Percentiles rank a stretch among this genome's conserved stretches.
These are phyloP conservation scores for Diadumene lineata DNA, from an alignment of 92 coral and sea anemone species.

Conservation along the genomic window DNA sequence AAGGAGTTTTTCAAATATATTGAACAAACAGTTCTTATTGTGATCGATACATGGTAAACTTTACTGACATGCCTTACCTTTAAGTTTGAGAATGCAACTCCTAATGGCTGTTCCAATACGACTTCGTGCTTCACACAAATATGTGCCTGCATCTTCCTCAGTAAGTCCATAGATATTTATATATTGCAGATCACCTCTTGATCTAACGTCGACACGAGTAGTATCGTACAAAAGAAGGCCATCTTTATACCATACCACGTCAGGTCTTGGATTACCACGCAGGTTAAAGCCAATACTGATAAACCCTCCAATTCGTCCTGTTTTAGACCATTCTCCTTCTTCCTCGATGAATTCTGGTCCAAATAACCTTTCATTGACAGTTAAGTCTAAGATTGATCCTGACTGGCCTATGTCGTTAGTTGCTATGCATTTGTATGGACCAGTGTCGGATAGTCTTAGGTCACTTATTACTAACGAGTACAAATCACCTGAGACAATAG, in stretches of 20 bases:
- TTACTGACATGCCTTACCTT: constrained; percentile 44
- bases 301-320: constrained; percentile 67
- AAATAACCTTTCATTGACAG: constrained; percentile 72
- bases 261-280: constrained; percentile 76
- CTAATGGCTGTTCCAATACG: constrained; percentile 63
- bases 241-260: constrained; percentile 90
- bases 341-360: constrained; percentile 84
- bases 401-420: constrained; percentile 69
- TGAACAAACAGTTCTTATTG: too few species aligned
- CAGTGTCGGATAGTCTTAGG: constrained; percentile 74
- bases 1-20: too few species aligned
- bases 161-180: constrained; percentile 68
- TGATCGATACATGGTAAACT: neutral
- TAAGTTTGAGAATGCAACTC: constrained; percentile 49
- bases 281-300: constrained; percentile 72
- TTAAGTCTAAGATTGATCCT: constrained; percentile 73
- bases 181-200: constrained; percentile 52
- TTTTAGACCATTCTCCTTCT: constrained; percentile 61
- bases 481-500: constrained; percentile 52
- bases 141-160: constrained; percentile 76
- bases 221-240: constrained; percentile 66
- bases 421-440: constrained; percentile 88
- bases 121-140: constrained; percentile 70
- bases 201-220: constrained; percentile 54
- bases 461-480: constrained; percentile 70